Evolutionary conservation across 2,113 vertebrate genomes (phyloP).

Genomic region (Neopipo cinnamomea): DNA sequence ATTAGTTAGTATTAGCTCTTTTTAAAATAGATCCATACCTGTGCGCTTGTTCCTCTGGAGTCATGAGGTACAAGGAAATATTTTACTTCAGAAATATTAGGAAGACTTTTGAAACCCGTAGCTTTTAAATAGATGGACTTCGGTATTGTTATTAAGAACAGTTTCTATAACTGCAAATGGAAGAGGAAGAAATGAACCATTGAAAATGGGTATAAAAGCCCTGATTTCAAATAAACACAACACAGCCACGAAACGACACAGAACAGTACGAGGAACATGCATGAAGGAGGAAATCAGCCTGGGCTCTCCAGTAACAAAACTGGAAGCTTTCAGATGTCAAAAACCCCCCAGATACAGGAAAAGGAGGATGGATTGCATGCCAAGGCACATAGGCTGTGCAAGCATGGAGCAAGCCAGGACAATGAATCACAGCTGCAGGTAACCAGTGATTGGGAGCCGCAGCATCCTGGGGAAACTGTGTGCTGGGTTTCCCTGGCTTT

Average conservation of each 20-base stretch:
- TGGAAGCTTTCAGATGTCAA: conserved; percentile 20
- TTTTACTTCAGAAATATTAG: neutral
- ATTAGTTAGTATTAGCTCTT: neutral
- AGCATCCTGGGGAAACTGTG: rapidly evolving
- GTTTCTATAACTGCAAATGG: neutral
- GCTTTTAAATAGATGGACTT: neutral
- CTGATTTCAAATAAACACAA: neutral
- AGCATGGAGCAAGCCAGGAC: neutral
- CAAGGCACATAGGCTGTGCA: neutral
- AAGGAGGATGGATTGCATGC: neutral
- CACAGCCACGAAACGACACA: neutral
- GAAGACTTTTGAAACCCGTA: neutral
- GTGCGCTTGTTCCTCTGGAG: neutral
- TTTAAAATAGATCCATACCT: conserved; percentile 15
- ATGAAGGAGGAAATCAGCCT: neutral
- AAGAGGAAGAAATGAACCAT: neutral
- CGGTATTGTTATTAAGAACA: neutral
- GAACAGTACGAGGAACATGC: neutral
- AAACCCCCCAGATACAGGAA: conserved; percentile 12
- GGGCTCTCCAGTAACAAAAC: conserved; percentile 9
- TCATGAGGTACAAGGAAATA: neutral
- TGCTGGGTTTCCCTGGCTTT: rapidly evolving
- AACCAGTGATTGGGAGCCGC: neutral
- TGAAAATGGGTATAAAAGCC: neutral
- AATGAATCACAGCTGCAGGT: neutral